phyloP scores from a whole-genome alignment of 2,888 invertebrate genomes.

The Drosophila kanekoi region DNA sequence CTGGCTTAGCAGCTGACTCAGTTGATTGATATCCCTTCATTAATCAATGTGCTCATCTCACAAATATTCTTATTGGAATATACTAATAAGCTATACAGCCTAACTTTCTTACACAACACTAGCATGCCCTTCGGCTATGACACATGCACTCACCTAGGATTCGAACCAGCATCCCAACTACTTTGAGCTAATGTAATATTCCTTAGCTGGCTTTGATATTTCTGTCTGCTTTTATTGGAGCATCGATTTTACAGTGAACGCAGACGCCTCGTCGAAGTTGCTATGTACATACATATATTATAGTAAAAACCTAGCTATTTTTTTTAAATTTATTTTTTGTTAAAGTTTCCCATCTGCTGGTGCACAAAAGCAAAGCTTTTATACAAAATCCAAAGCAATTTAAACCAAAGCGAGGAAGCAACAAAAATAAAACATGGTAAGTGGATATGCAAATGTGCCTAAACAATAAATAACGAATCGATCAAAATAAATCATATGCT shows the following conservation, averaged over 20 bases:
- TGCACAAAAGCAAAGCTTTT: neutral
- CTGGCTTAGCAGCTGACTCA: no score
- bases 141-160: no score
- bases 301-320: neutral
- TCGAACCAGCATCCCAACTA: no score
- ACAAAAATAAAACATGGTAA: slow-evolving; percentile 38
- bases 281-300: no score
- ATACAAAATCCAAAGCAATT: neutral
- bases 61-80: no score
- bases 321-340: slow-evolving; percentile 15
- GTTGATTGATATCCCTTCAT: no score
- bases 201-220: neutral
- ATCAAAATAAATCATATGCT: slow-evolving; percentile 35
- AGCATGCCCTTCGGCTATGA: no score
- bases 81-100: no score
- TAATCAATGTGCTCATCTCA: no score
- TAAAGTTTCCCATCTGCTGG: slow-evolving; percentile 26
- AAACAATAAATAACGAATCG: slow-evolving; percentile 16
- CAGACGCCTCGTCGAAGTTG: neutral
- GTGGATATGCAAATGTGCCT: slow-evolving; percentile 28
- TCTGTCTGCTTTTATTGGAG: no score
- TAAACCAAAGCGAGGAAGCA: slow-evolving; percentile 19
- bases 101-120: no score
- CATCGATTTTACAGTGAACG: neutral
- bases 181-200: no score